Evolutionary conservation across 2,113 vertebrate species (phyloP).

Genomic region (Pedionomus torquatus): DNA sequence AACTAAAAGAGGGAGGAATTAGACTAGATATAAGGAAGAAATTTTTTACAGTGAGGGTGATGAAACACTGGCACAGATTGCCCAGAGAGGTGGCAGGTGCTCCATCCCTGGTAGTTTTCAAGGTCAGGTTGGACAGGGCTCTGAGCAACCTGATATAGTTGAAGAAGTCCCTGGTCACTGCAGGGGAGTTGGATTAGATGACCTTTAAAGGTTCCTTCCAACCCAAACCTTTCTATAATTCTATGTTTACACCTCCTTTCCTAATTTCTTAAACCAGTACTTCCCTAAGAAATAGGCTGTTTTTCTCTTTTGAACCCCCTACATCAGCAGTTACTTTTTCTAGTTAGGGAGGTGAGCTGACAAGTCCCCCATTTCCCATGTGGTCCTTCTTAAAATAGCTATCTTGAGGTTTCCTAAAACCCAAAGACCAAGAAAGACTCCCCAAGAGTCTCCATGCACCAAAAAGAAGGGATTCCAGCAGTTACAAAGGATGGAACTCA

Average conservation of each 20-base stretch:
- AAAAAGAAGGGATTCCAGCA: neutral
- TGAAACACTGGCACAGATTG: neutral
- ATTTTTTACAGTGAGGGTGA: neutral
- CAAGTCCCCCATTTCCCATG: rapidly evolving
- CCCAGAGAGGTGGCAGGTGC: neutral
- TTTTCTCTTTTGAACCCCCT: neutral
- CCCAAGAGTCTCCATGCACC: neutral
- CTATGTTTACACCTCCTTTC: neutral
- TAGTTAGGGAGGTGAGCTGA: neutral
- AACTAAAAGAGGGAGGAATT: neutral
- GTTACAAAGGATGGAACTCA: neutral
- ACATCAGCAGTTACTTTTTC: neutral
- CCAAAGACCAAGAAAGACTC: neutral
- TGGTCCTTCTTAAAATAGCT: neutral
- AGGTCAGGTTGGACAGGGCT: neutral
- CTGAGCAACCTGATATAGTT: neutral
- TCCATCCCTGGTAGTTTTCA: neutral
- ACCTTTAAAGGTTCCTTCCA: neutral
- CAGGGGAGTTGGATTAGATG: neutral
- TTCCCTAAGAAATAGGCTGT: neutral
- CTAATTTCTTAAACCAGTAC: neutral
- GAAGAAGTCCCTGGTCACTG: neutral
- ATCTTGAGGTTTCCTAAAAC: neutral
- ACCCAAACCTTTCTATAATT: neutral
- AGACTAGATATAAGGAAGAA: neutral